Conservation (phyloP, 2,113 vertebrate species). For the Microtus pennsylvanicus region DNA sequence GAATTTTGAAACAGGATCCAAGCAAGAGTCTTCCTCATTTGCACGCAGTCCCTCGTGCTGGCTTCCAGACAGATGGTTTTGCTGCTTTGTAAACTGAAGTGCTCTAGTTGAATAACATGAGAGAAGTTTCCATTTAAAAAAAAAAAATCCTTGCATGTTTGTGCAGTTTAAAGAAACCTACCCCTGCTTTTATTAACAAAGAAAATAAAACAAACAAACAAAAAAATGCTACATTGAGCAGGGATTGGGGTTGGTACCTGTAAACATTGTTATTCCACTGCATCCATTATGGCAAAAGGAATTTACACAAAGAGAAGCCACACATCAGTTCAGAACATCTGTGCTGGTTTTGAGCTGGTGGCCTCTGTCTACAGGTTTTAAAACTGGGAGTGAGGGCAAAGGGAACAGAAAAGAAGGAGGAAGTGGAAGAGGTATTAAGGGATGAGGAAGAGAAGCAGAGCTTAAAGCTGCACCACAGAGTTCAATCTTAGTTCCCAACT, state of each 20-base stretch:
- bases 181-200: constrained; percentile 85
- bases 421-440: constrained; percentile 76
- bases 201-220: constrained; percentile 77
- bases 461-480: constrained; percentile 94
- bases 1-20: constrained; percentile 79
- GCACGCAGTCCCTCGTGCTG: constrained; percentile 84
- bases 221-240: constrained; percentile 91
- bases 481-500: constrained; percentile 90
- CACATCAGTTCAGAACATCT: constrained; percentile 89
- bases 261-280: constrained; percentile 92
- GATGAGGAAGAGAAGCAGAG: constrained; percentile 86
- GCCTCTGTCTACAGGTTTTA: constrained; percentile 87
- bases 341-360: constrained; percentile 91
- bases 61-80: constrained; percentile 87
- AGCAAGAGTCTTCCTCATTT: constrained; percentile 80
- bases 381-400: constrained; percentile 84
- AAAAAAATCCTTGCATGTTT: constrained; percentile 88
- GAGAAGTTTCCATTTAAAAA: constrained; percentile 87
- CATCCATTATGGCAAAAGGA: constrained; percentile 87
- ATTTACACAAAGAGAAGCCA: constrained; percentile 89
- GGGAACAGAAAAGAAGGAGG: constrained; percentile 75
- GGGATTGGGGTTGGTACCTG: constrained; percentile 91
- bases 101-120: constrained; percentile 89
- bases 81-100: constrained; percentile 89
- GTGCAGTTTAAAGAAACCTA: constrained; percentile 90